Evolutionary conservation across 2,888 invertebrate genomes (phyloP), one percentile per base, ranked within the genome.

Genomic region (Papilio protenor): DNA sequence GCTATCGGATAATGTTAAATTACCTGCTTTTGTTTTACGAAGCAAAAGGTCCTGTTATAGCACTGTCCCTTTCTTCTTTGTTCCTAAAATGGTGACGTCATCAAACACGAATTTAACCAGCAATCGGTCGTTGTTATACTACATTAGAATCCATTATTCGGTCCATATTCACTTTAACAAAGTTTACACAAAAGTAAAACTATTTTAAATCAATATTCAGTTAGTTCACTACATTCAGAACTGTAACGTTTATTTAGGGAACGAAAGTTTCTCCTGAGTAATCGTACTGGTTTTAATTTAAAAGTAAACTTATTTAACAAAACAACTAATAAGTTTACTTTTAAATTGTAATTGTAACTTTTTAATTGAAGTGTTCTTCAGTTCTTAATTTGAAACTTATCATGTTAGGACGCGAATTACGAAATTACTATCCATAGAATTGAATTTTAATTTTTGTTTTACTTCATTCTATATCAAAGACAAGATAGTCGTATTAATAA

Each of bases 271-370:
- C 27, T 18, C 18, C 21, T 11, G 27, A 64, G 0, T 33, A 33
- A 27, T 18, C 55, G 66, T 69, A 40, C 57, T 59, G 40, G 59
- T 14, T 27, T 73, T 16, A 40, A 59, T 33, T 71, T 59, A 21
- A 64, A 64, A 71, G 59, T 61, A 76, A 76, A 59, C 16, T 49
- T n/a, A n/a, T n/a, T n/a, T n/a, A n/a, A n/a, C n/a, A n/a, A n/a
- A n/a, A n/a, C n/a, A n/a, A n/a, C n/a, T n/a, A n/a, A n/a, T n/a
- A n/a, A n/a, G n/a, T n/a, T n/a, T n/a, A n/a, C n/a, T n/a, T n/a
- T n/a, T n/a, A n/a, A n/a, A n/a, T n/a, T n/a, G n/a, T n/a, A n/a
- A n/a, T n/a, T n/a, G n/a, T n/a, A n/a, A n/a, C n/a, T n/a, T n/a
- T n/a, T n/a, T n/a, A n/a, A n/a, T n/a, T n/a, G n/a, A n/a, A n/a